Evolutionary conservation across 2,113 vertebrate genomes (phyloP), one percentile per base, ranked within the genome.

Genomic region (Gasterosteus nipponicus): DNA sequence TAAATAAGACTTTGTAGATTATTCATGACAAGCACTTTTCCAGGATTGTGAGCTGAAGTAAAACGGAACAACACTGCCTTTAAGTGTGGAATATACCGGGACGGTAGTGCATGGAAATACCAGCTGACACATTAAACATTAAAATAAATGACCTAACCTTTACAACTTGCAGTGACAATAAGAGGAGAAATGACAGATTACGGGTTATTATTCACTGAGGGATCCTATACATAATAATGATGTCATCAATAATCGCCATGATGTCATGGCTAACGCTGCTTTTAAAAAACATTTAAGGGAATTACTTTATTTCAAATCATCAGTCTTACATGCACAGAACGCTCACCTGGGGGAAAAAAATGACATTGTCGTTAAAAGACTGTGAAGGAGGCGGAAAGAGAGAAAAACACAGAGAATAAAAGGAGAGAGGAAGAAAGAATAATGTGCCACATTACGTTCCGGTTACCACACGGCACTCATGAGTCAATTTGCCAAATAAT

Each of bases 111-210:
- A 88, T 86, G 80, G 87, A 84, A 86, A 88, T 86, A 87, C 86
- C 84, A 89, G 84, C 90, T 95, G 94, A 95, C 94, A 93, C 91
- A 91, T 93, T 92, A 92, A 93, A 92, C 93, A 95, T 95, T 94
- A 94, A 92, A 95, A 95, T 93, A 92, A 94, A 95, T 94, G 89
- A 93, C 93, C 93, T 94, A 95, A 94, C 94, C 94, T 95, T 94
- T 95, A 91, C 94, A 92, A 93, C 90, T 93, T 86, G 90, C 91
- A 81, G 90, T 93, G 92, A 92, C 91, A 93, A 94, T 94, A 94
- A 93, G 82, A 90, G 91, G 90, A 93, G 89, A 94, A 94, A 95
- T 92, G 93, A 94, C 92, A 94, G 92, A 95, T 95, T 91, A 93
- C 92, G 89, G 92, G 89, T 93, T 94, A 94, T 95, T 94, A 94